Percentiles rank a stretch among this genome's conserved stretches.
Evolutionary conservation across 37 sponge, comb jelly and placozoan species (phyloP).

Genomic region (Ephydatia muelleri): DNA sequence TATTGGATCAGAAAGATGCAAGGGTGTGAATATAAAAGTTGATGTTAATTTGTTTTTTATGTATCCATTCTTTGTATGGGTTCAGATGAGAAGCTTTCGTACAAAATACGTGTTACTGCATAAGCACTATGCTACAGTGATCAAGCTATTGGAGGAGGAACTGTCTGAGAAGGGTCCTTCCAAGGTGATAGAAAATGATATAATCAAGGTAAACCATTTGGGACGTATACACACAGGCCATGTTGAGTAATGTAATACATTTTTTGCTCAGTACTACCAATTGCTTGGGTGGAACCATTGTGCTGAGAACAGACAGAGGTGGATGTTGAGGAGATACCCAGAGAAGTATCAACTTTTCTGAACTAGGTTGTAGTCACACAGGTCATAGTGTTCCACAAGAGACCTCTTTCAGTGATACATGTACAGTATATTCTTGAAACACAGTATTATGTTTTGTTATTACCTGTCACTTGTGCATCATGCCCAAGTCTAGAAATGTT

Average conservation of each 20-base stretch:
- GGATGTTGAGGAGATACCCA: constrained; percentile 67
- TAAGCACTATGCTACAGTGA: constrained; percentile 48
- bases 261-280: constrained; percentile 37
- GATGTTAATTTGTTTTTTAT: background rate
- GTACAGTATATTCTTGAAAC: background rate
- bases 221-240: background rate
- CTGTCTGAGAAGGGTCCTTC: constrained; percentile 38
- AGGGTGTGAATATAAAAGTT: constrained; percentile 22
- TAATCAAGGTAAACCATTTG: constrained; percentile 46
- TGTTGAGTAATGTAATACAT: constrained; percentile 3
- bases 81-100: constrained; percentile 38
- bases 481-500: too few relatives aligned
- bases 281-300: constrained; percentile 64
- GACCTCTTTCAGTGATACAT: background rate
- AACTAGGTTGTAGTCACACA: background rate
- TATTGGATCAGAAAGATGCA: constrained; percentile 56
- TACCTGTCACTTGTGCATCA: too few relatives aligned
- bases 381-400: background rate
- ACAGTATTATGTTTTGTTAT: background rate
- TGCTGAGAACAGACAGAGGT: constrained; percentile 28
- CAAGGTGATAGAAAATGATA: constrained; percentile 39
- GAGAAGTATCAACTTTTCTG: constrained; percentile 32
- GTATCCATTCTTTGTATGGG: background rate
- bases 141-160: constrained; percentile 67
- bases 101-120: constrained; percentile 29